Evolutionary conservation across 2,113 vertebrate species (phyloP).

Genomic region (Notiomystis cincta): DNA sequence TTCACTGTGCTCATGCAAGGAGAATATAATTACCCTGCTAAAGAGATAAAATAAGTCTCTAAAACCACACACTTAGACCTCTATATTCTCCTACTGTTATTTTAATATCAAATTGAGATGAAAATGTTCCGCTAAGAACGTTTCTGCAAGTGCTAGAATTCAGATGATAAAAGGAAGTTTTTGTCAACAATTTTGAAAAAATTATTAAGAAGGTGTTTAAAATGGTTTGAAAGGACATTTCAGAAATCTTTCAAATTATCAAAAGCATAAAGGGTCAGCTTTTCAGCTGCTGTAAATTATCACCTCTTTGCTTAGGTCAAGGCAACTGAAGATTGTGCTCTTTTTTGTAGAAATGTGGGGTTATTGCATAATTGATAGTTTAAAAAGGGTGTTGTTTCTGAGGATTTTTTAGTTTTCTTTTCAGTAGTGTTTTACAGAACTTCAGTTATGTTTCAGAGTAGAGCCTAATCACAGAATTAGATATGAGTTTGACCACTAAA

Average conservation of each 20-base stretch:
- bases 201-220: not conserved
- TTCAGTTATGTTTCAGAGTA: not conserved
- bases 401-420: not conserved
- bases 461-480: not conserved
- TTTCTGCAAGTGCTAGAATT: not conserved
- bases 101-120: not conserved
- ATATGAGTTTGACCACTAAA: not conserved
- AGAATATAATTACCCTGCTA: not conserved
- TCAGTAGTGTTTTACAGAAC: not conserved
- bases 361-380: not conserved
- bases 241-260: not conserved
- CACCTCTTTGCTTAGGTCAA: not conserved
- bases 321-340: not conserved
- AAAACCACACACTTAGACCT: not conserved
- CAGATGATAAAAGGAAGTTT: not conserved
- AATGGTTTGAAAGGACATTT: not conserved
- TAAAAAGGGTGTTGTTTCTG: not conserved
- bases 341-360: not conserved
- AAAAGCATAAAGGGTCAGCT: not conserved
- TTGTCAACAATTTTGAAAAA: not conserved
- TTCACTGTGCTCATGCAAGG: not conserved
- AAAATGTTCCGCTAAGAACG: not conserved
- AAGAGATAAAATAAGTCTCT: not conserved
- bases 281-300: not conserved
- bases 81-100: not conserved